phyloP scores from a whole-genome alignment of 2,113 vertebrate species.

The Rhabdornis inornatus region DNA sequence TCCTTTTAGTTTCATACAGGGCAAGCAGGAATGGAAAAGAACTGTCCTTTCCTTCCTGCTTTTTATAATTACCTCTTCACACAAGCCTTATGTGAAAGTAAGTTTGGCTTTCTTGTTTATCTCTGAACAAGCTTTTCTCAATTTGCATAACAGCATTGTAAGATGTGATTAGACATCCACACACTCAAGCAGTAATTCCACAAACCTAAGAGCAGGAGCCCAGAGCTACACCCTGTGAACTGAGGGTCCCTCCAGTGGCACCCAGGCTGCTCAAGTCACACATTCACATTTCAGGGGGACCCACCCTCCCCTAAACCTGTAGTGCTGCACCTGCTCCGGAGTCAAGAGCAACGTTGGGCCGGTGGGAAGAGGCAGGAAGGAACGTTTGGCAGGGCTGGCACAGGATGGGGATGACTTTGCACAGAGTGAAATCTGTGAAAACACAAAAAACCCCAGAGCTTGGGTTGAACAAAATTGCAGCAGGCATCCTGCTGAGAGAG shows the following conservation, averaged over 20 bases:
- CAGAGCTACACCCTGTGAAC: neutral
- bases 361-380: slow-evolving; percentile 10
- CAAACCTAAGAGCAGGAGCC: neutral
- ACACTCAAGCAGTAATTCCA: neutral
- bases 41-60: neutral
- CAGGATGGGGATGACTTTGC: neutral
- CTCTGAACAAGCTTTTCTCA: neutral
- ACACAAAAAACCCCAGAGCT: neutral
- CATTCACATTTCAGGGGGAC: neutral
- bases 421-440: neutral
- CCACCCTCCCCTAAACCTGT: neutral
- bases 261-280: neutral
- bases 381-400: slow-evolving; percentile 34
- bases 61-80: neutral
- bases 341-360: slow-evolving; percentile 52
- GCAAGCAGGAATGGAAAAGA: neutral
- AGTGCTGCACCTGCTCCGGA: slow-evolving; percentile 70
- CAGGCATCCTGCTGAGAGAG: neutral
- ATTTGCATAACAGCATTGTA: neutral
- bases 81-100: neutral
- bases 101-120: neutral
- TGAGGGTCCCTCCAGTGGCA: neutral
- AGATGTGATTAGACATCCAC: neutral
- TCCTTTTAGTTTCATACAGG: neutral
- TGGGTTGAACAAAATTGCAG: neutral